A percentile compares a stretch with the other conserved stretches of the same genome.
phyloP scores from a whole-genome alignment of 1,140 invertebrate genomes.

The Magallana gigas region DNA sequence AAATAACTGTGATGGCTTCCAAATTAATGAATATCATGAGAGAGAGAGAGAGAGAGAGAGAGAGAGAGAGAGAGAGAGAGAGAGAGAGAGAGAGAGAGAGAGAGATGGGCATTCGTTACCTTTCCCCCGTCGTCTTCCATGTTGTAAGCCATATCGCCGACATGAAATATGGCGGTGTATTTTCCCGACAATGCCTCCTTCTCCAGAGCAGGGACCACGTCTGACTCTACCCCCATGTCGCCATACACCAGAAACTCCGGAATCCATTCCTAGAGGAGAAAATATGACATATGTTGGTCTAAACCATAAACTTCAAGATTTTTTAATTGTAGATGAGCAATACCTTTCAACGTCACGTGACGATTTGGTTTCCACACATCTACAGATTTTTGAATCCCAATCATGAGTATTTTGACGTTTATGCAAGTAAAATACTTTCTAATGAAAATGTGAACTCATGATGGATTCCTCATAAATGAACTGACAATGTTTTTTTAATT shows the following conservation, averaged over 20 bases:
- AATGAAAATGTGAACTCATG: too few relatives aligned
- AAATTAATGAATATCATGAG: neutral
- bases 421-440: too few relatives aligned
- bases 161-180: constrained; percentile 87
- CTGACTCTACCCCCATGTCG: constrained; percentile 86
- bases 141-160: constrained; percentile 82
- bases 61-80: neutral
- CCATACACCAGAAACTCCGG: constrained; percentile 89
- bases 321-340: too few relatives aligned
- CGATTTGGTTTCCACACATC: too few relatives aligned
- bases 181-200: constrained; percentile 63
- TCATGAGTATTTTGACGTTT: too few relatives aligned
- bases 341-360: too few relatives aligned
- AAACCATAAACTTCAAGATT: too few relatives aligned
- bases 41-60: neutral
- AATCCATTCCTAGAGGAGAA: constrained; percentile 60
- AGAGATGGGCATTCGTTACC: neutral
- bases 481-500: too few relatives aligned
- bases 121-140: constrained; percentile 64
- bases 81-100: neutral
- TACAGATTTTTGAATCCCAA: too few relatives aligned
- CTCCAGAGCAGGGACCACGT: constrained; percentile 62
- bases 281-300: neutral
- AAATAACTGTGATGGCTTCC: neutral
- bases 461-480: too few relatives aligned